Conservation (phyloP, 2,888 invertebrate genomes). For the Platycheirus rosarum region DNA sequence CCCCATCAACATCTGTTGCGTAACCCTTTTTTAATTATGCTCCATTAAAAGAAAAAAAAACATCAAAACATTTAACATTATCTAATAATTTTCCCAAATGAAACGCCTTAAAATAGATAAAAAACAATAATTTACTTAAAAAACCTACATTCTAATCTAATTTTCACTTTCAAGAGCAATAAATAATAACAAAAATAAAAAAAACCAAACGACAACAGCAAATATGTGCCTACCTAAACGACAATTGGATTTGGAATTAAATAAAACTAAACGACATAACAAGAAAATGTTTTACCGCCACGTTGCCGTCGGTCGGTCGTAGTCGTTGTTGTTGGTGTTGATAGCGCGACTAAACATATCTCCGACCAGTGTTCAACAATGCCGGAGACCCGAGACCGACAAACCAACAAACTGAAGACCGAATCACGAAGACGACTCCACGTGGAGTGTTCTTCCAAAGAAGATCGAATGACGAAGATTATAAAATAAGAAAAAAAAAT, state of each 20-base stretch:
- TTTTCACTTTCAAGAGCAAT: constrained; percentile 38
- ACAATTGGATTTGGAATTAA: constrained; percentile 39
- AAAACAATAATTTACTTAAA: constrained; percentile 1
- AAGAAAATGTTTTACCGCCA: constrained; percentile 48
- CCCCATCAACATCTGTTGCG: no score
- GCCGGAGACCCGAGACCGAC: constrained; percentile 9
- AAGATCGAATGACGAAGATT: constrained; percentile 40
- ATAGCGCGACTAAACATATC: constrained; percentile 42
- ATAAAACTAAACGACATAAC: constrained; percentile 43
- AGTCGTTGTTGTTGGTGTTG: constrained; percentile 34
- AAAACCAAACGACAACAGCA: constrained; percentile 20
- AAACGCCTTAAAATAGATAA: constrained; percentile 21
- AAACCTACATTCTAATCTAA: constrained; percentile 23
- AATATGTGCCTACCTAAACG: constrained; percentile 19
- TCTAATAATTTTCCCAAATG: not conserved
- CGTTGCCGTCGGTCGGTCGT: not conserved
- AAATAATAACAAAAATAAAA: constrained; percentile 8
- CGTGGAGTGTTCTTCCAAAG: constrained; percentile 45
- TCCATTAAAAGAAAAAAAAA: no score
- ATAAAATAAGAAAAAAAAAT: constrained; percentile 29
- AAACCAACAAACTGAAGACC: constrained; percentile 12
- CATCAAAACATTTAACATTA: not conserved
- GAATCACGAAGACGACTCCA: constrained; percentile 33
- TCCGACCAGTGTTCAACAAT: constrained; percentile 43
- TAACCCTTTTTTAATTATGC: no score